Base-by-base conservation (phyloP, 2,797 vertebrate species). In the Fistularia commersonii region DNA sequence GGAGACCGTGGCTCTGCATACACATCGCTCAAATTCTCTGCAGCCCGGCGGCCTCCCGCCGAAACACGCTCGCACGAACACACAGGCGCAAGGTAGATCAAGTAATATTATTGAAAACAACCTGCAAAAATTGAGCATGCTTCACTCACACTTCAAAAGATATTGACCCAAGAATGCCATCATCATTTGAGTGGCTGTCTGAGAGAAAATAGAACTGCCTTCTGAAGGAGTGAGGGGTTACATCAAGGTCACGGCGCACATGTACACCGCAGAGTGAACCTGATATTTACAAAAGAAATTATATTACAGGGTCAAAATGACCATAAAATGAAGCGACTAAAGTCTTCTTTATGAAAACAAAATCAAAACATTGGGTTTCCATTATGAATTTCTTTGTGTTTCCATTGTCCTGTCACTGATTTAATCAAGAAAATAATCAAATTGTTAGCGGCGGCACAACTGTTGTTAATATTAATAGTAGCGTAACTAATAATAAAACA, bases 81-180 rank as follows among this genome's bases (percentile, higher is more conserved):
- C n/a, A n/a, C n/a, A n/a, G n/a, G n/a, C 61, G n/a, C 37, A 35
- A 31, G 68, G 50, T 51, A 46, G 15, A 54, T 70, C 62, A 54
- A 65, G 54, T 77, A 56, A 86, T n/a, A 88, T 87, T 74, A 89
- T 84, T 86, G 70, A 88, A 83, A 82, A 79, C 76, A 77, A 66
- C 73, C 69, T 78, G 79, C 68, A n/a, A 86, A 83, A 85, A 87
- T 57, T 69, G 76, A 86, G 82, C 42, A 8, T 8, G 64, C 61
- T 58, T 58, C 61, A 68, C 59, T 66, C 71, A 48, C 57, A 74
- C 79, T 81, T 83, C 73, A 77, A 72, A 49, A 85, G 76, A 83
- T 56, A 54, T 52, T 71, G 82, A 86, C 78, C 74, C 62, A 66
- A 77, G 65, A 70, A 64, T 51, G 51, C 44, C 53, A 48, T 63